Evolutionary conservation across 2,797 vertebrate genomes (phyloP), one percentile per base, ranked within the genome.

Genomic region (Coranthus polyacanthus): DNA sequence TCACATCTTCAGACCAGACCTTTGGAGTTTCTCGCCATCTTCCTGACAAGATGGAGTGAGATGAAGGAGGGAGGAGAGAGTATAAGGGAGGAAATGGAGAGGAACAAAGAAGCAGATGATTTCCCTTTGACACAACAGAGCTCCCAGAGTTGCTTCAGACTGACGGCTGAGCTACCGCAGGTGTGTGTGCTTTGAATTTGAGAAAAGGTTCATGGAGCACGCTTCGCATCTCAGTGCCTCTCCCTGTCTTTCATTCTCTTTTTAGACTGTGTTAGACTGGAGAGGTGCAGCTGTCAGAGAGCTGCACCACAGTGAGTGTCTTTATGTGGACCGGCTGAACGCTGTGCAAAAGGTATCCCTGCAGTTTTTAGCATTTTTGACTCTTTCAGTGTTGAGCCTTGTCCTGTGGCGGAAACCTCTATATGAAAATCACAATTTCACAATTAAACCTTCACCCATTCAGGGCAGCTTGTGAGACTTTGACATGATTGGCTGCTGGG

Each of bases 1-100:
- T 52, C 24, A 3, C 34, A 68, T 55, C 81, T 79, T 67, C 74
- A 96, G 95, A 88, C 89, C 55, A 92, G 85, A 66, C 89, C 93
- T 13, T 5, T 96, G 78, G 92, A 95, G 77, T 96, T 94, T 70
- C 84, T 97, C 2, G 87, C 92, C 1, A 3, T n/a, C 69, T 94
- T 93, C 75, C 85, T 95, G 72, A 89, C 58, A 41, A 90, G 72
- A 76, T 90, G 78, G 82, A 68, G 53, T 1, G 41, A 82, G 10
- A 68, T 72, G 52, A 36, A 64, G 22, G 72, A 60, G 16, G 24
- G 1, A 65, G 5, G 20, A 6, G 58, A n/a, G 3, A 18, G 11
- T 0, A 2, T 6, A 1, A 46, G 13, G 15, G 26, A 63, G 11
- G 54, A 56, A 3, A 11, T 26, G 11, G 1, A 20, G 24, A 26